Evolutionary conservation across 2,888 invertebrate genomes (phyloP).

Genomic region (Trissolcus japonicus): DNA sequence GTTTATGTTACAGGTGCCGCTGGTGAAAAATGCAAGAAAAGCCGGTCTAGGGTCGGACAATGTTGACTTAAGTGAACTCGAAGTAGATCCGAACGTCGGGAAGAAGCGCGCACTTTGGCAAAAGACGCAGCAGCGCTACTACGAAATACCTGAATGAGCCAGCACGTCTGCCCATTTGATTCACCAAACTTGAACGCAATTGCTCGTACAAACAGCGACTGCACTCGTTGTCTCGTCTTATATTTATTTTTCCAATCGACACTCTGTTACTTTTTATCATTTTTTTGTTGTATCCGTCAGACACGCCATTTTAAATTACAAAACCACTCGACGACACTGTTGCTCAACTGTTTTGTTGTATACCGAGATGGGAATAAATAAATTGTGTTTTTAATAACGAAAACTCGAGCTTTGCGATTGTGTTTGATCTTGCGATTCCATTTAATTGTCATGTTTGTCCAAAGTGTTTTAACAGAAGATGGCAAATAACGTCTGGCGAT

Average conservation of each 20-base stretch:
- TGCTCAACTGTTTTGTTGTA: not conserved
- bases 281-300: too few relatives aligned
- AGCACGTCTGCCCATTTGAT: slow-evolving; percentile 22
- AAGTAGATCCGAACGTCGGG: slow-evolving; percentile 65
- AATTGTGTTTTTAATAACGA: not conserved
- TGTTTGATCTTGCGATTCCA: slow-evolving; percentile 39
- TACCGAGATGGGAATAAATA: not conserved
- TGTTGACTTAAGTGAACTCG: slow-evolving; percentile 63
- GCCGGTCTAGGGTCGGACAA: slow-evolving; percentile 80
- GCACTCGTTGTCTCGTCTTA: slow-evolving; percentile 3
- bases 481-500: slow-evolving; percentile 43
- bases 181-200: slow-evolving; percentile 15
- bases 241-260: slow-evolving; percentile 13
- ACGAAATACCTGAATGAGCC: slow-evolving; percentile 66
- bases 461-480: slow-evolving; percentile 37
- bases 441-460: slow-evolving; percentile 46
- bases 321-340: too few relatives aligned
- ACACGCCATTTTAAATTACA: too few relatives aligned
- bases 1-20: slow-evolving; percentile 78
- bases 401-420: slow-evolving; percentile 11
- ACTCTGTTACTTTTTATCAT: not conserved
- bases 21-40: slow-evolving; percentile 80
- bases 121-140: slow-evolving; percentile 76
- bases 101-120: slow-evolving; percentile 74
- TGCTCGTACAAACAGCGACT: slow-evolving; percentile 9